A percentile compares a stretch with the other conserved stretches of the same genome.
Evolutionary conservation across 2,797 vertebrate genomes (phyloP).

Genomic region (Cyprinodon diabolis): DNA sequence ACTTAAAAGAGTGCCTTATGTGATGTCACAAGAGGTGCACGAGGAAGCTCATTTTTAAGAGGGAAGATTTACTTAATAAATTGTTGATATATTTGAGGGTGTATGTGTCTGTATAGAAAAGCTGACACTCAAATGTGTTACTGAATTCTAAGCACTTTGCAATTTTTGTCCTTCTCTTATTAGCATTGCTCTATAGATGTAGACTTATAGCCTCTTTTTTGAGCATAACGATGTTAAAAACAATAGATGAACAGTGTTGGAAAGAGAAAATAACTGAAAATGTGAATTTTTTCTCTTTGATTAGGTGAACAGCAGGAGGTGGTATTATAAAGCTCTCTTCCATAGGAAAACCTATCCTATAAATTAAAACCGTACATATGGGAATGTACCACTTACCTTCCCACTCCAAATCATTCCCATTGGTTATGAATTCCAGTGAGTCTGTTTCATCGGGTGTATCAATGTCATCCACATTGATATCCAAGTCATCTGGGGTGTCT

Average conservation of each 20-base stretch:
- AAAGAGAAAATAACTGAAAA: background rate
- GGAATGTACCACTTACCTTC: conserved; percentile 81
- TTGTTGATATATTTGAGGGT: background rate
- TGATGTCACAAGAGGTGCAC: background rate
- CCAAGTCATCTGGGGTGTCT: conserved; percentile 95
- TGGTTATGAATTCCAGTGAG: conserved; percentile 94
- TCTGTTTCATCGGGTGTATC: conserved; percentile 97
- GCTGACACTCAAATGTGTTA: background rate
- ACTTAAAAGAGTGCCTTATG: no score
- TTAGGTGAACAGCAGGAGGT: background rate
- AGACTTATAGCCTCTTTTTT: background rate
- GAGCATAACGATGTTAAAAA: background rate
- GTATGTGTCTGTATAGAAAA: no score
- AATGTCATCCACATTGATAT: conserved; percentile 96
- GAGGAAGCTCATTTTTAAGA: background rate
- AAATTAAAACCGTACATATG: background rate
- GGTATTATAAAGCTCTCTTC: no score
- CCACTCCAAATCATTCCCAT: conserved; percentile 96
- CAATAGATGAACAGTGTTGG: background rate
- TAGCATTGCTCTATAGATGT: background rate
- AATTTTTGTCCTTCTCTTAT: background rate
- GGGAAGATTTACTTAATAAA: background rate
- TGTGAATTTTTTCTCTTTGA: background rate
- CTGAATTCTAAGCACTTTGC: background rate
- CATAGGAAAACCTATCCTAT: background rate